Base-by-base conservation (phyloP, 2,797 vertebrate genomes). In the Phaenicophaeus curvirostris region DNA sequence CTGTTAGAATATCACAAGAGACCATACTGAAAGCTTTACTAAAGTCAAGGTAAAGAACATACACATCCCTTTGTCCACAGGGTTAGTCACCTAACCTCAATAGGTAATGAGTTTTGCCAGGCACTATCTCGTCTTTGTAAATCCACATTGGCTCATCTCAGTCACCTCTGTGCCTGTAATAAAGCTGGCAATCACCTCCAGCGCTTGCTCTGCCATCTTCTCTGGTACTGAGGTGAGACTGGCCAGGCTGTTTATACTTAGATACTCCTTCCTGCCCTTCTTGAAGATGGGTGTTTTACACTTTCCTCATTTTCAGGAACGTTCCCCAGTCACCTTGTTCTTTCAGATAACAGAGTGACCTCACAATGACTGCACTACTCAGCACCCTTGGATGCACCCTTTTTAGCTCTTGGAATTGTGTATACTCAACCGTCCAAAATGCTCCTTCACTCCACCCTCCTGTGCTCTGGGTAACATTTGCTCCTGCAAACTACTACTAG, bases 401-500 rank as follows among this genome's bases (percentile, higher is more conserved):
- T 46, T 85, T 65, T 25, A 67, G 65, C 17, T 31, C 57, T 46
- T n/a, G 20, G 16, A 31, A 27, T 27, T 76, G 14, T 42, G 7
- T 33, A 73, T n/a, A 30, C 20, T 24, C 23, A 42, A 12, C 19
- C 55, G 19, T 59, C 9, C 17, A 9, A 73, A 77, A 19, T 51
- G 8, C 3, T 67, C 16, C 21, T 17, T 90, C 24, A 46, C 21
- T 62, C 15, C 37, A n/a, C 13, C 16, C 17, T 73, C 39, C 7
- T 3, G 4, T 87, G 16, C 23, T 87, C 30, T 66, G 28, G 0
- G 0, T 41, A 39, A 55, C 30, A 3, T 8, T 79, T 7, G 1
- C 3, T 57, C n/a, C 28, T 1, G 2, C 0, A 12, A 15, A 24
- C 6, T 66, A 5, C 5, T 25, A 9, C 10, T 13, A 42, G 23